phyloP scores from a whole-genome alignment of 2,113 vertebrate species.

The Apteryx mantelli region DNA sequence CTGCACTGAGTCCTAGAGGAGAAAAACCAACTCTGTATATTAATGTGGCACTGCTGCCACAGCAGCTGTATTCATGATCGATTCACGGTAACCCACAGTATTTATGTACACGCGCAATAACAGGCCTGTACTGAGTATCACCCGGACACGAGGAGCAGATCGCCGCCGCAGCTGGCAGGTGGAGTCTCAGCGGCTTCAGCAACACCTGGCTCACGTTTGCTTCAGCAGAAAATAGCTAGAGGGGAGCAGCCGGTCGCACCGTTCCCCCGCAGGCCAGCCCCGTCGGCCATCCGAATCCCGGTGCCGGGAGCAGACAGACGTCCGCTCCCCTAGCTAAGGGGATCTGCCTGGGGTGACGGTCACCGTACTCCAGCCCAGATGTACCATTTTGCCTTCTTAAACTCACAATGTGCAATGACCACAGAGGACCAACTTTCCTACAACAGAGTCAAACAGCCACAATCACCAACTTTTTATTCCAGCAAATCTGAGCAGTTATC shows the following conservation, averaged over 20 bases:
- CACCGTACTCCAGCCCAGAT: neutral
- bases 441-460: neutral
- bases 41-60: neutral
- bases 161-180: fast-evolving
- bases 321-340: fast-evolving
- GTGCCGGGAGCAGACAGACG: neutral
- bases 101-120: neutral
- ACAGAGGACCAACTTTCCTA: neutral
- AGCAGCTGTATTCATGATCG: neutral
- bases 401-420: neutral
- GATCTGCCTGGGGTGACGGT: neutral
- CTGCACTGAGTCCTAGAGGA: neutral
- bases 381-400: neutral
- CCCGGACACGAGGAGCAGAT: neutral
- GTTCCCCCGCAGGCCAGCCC: neutral
- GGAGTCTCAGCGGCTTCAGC: neutral
- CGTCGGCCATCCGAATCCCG: neutral
- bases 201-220: neutral
- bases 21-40: neutral
- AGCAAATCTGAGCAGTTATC: neutral
- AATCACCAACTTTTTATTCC: neutral
- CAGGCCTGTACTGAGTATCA: neutral
- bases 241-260: neutral
- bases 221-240: neutral
- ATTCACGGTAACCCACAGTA: neutral